Conservation (phyloP, 2,888 invertebrate species). For the Clitarchus hookeri region DNA sequence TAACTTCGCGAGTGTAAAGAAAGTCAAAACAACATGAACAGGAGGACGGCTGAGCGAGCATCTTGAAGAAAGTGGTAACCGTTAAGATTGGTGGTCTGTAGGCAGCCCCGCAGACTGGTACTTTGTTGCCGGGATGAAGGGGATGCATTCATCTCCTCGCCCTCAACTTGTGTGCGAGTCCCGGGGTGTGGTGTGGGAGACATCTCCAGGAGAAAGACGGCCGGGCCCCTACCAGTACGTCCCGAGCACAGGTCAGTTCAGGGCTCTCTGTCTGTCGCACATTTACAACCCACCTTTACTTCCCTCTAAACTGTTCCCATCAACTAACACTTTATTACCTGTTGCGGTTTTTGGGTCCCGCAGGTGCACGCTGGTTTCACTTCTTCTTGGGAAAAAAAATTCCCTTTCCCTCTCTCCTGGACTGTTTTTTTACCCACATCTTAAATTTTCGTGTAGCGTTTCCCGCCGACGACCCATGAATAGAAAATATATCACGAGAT, state of each 20-base stretch:
- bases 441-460: not conserved
- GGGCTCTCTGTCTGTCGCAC: not conserved
- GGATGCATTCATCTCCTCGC: not conserved
- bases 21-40: no score
- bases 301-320: not conserved
- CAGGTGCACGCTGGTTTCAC: no score
- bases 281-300: not conserved
- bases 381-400: no score
- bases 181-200: not conserved
- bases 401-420: not conserved
- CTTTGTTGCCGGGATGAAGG: slow-evolving; percentile 3
- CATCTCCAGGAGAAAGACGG: not conserved
- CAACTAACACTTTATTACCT: not conserved
- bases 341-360: not conserved
- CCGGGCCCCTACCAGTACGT: not conserved
- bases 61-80: not conserved
- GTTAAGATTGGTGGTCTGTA: not conserved
- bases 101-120: not conserved
- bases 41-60: no score
- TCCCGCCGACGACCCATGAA: not conserved
- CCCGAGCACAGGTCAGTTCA: not conserved
- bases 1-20: no score
- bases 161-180: not conserved
- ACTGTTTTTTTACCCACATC: not conserved
- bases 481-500: not conserved